Conservation (phyloP, 2,888 invertebrate genomes). For the Drosophila falleni region DNA sequence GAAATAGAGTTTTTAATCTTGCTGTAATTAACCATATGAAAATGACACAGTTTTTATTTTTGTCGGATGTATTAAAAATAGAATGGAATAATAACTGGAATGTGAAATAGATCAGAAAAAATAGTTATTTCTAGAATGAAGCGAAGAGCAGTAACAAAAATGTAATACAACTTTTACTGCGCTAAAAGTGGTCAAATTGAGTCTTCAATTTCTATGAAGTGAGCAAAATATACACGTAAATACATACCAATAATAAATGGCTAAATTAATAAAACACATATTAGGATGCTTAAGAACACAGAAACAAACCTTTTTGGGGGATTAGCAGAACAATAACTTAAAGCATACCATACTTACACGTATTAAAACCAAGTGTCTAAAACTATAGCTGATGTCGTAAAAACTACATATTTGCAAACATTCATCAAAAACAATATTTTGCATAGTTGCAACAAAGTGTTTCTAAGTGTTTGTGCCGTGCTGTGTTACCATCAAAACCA, state of each 20-base stretch:
- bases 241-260: conserved; percentile 1
- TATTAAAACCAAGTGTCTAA: conserved; percentile 13
- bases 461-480: conserved; percentile 64
- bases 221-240: conserved; percentile 2
- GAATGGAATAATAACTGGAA: neutral
- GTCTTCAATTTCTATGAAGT: conserved; percentile 3
- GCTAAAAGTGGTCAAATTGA: neutral
- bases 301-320: neutral
- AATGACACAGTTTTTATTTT: neutral
- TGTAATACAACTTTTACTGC: neutral
- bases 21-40: neutral
- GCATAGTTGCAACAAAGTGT: conserved; percentile 52
- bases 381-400: conserved; percentile 1
- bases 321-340: conserved; percentile 21
- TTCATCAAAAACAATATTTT: conserved; percentile 38
- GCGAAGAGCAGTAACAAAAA: neutral
- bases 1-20: conserved; percentile 2
- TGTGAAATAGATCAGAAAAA: conserved; percentile 31
- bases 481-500: conserved; percentile 34
- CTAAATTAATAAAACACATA: conserved; percentile 1
- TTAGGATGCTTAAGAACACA: conserved; percentile 2
- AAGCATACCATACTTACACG: conserved; percentile 3
- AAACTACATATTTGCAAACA: conserved; percentile 17
- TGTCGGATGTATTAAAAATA: no score
- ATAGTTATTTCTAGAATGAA: neutral